Base-by-base conservation (phyloP, 2,888 invertebrate species). In the Patella ulyssiponensis region DNA sequence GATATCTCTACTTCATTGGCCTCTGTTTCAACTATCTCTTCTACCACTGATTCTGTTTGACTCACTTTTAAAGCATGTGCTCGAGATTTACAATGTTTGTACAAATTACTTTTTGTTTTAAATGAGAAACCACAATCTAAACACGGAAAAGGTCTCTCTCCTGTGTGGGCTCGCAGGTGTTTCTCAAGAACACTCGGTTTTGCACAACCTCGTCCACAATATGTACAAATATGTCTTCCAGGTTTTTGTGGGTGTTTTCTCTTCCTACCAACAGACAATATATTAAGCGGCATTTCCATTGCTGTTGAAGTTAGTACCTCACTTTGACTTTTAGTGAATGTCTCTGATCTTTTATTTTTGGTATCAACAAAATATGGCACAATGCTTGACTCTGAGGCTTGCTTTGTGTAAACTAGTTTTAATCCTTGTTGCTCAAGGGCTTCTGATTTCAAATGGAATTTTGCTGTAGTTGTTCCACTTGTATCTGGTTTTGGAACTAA, bases 131-230 rank as follows among this genome's bases (percentile, higher is more conserved):
- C 96, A 92, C 97, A 97, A 84, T 95, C 95, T 87, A 94, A 93
- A 93, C 97, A 97, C 52, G 97, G 97, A 93, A 95, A 97, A 78
- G 97, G 97, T 87, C 97, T 94, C 92, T 97, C 97, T 91, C 97
- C 96, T 71, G 97, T 97, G 92, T 97, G 97, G 80, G 97, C 96
- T 90, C 97, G 94, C 92, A 97, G 96, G 93, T 97, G 97, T 93
- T 97, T 97, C 92, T 97, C 95, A 83, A 97, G 94, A 84, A 97
- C 97, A 91, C 97, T 97, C 79, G 97, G 97, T 92, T 97, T 97
- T 88, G 97, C 95, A 93, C 97, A 97, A 84, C 95, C 95, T 91
- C 96, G 93, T 92, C 95, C 96, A 93, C 97, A 97, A 92, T 96
- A 97, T 15, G 95, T 95, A 91, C 97, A 97, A 84, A 95, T 94